Conservation (phyloP, 2,797 vertebrate genomes). For the Falco biarmicus region DNA sequence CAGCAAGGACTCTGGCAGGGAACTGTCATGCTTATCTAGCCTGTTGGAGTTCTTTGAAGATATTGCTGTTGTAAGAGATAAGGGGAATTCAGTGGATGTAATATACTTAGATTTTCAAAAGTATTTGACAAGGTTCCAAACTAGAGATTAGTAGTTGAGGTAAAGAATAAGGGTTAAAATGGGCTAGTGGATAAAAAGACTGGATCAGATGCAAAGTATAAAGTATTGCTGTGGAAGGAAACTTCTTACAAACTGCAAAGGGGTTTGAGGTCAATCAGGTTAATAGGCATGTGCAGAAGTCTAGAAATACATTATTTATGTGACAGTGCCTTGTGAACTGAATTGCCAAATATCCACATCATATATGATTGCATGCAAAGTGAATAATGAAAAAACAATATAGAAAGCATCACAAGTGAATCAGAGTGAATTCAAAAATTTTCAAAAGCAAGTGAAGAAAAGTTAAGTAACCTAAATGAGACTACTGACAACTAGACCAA, state of each 20-base stretch:
- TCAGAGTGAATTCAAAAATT: background rate
- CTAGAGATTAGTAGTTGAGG: slow-evolving; percentile 4
- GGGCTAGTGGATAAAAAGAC: slow-evolving; percentile 18
- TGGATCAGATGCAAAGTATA: background rate
- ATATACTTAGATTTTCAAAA: slow-evolving; percentile 52
- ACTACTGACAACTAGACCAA: background rate
- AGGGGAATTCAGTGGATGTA: slow-evolving; percentile 50
- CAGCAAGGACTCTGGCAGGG: slow-evolving; percentile 1
- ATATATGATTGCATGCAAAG: background rate
- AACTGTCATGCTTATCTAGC: slow-evolving; percentile 50
- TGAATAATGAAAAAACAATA: background rate
- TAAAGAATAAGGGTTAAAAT: slow-evolving; percentile 40
- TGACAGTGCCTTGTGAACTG: background rate
- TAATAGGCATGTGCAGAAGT: slow-evolving; percentile 23
- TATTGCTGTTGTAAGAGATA: slow-evolving; percentile 60
- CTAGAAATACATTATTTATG: slow-evolving; percentile 31
- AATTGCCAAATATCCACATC: background rate
- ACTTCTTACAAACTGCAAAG: slow-evolving; percentile 32
- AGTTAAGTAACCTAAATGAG: background rate
- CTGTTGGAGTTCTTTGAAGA: slow-evolving; percentile 60
- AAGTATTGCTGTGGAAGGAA: background rate
- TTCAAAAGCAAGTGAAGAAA: background rate
- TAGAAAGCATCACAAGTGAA: background rate
- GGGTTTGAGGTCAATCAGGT: slow-evolving; percentile 20
- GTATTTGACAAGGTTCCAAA: slow-evolving; percentile 51